Conservation (phyloP, 1,140 invertebrate genomes). For the Camponotus vicinus region DNA sequence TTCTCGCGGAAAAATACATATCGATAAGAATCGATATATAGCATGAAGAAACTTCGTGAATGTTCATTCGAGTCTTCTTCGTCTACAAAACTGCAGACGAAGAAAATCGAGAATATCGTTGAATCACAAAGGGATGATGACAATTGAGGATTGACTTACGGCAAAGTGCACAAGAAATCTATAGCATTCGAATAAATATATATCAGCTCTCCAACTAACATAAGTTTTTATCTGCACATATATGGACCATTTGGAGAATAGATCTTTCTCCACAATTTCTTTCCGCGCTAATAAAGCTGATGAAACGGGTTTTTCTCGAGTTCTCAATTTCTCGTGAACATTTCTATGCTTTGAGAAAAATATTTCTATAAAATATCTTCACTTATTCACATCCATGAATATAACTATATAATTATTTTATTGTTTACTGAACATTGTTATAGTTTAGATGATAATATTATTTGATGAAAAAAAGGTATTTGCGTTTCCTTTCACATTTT, state of each 20-base stretch:
- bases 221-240: slow-evolving; percentile 21
- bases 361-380: background rate
- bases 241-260: slow-evolving; percentile 11
- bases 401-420: slow-evolving; percentile 20
- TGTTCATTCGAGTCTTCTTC: slow-evolving; percentile 2
- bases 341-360: background rate
- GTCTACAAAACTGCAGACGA: slow-evolving; percentile 36
- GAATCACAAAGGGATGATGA: slow-evolving; percentile 60
- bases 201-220: background rate
- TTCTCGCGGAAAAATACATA: background rate
- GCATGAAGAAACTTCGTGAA: slow-evolving; percentile 18
- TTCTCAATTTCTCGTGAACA: background rate
- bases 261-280: slow-evolving; percentile 2
- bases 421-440: background rate
- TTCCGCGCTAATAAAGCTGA: background rate
- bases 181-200: slow-evolving; percentile 58
- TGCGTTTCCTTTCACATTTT: background rate
- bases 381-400: background rate
- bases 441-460: background rate
- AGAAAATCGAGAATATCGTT: slow-evolving; percentile 60
- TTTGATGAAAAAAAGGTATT: background rate
- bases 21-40: background rate
- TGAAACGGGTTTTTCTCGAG: background rate
- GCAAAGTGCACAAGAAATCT: slow-evolving; percentile 40
- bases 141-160: slow-evolving; percentile 61